Evolutionary conservation across 2,797 vertebrate species (phyloP).

Genomic region (Smutsia gigantea): DNA sequence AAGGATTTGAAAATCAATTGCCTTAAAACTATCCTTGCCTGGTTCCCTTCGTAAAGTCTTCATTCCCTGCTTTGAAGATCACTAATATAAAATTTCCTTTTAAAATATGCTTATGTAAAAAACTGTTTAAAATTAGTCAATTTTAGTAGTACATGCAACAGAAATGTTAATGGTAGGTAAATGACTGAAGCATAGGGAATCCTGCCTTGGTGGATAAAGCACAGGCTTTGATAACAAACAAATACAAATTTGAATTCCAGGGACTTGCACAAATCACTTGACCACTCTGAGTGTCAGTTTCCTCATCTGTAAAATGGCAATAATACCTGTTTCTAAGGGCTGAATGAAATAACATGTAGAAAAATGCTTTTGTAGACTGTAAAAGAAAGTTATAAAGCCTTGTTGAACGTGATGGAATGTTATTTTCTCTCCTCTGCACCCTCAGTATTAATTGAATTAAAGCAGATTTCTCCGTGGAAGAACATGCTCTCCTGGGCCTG

Average conservation of each 20-base stretch:
- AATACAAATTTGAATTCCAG: neutral
- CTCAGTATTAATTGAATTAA: neutral
- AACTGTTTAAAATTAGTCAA: neutral
- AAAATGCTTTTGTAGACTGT: neutral
- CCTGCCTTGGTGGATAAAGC: neutral
- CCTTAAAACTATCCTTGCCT: neutral
- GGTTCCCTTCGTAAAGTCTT: neutral
- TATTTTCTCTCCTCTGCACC: neutral
- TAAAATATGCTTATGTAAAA: neutral
- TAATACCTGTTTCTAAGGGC: neutral
- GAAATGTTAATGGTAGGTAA: neutral
- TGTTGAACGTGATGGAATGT: neutral
- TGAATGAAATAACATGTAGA: neutral
- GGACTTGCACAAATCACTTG: neutral
- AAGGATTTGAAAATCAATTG: neutral
- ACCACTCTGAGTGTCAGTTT: neutral
- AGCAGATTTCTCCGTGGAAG: neutral
- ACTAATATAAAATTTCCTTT: neutral
- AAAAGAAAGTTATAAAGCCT: slow-evolving; percentile 15
- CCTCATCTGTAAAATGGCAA: neutral
- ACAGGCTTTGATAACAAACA: neutral
- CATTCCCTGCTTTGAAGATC: neutral
- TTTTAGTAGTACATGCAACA: neutral
- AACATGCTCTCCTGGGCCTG: neutral
- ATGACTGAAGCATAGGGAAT: neutral